Evolutionary conservation across 2,113 vertebrate genomes (phyloP), one percentile per base, ranked within the genome.

Genomic region (Aegithalos caudatus): DNA sequence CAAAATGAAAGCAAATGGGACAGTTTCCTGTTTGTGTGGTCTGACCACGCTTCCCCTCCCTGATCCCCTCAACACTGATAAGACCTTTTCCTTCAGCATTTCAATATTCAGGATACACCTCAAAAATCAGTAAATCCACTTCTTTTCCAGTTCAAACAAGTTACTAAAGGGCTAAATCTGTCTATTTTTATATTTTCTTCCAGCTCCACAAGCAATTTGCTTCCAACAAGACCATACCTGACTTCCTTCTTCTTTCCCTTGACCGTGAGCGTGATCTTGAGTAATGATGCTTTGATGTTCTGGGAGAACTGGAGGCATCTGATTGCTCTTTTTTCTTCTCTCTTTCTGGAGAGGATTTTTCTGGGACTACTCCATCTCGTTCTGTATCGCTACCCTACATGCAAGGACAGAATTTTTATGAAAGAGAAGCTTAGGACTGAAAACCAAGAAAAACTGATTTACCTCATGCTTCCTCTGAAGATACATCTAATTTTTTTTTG

Each of bases 211-310:
- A 14, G n/a, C n/a, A 48, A 20, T 53, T 12, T 25, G 17, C 10
- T 56, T 16, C 20, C n/a, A 45, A 4, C 1, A 2, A 57, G 23
- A 4, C 29, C 94, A 76, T 98, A 99, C 99, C 98, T 94, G 98
- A 98, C 78, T 99, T 98, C 82, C 99, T 98, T 96, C 99, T 99
- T 95, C 98, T 96, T 61, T 98, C 98, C 88, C 98, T 96, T 51
- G 99, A 99, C 50, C 98, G 98, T 64, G 99, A 99, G 82, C 99
- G 98, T 45, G 99, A 99, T 78, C 98, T 98, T 84, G 99, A 99
- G 79, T 98, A 98, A 95, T 99, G 98, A 94, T 99, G 99, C 97
- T 99, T 99, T 90, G 98, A 98, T 82, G 98, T 97, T 98, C 98
- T 98, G 79, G 99, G 99, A 85, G 98, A 99, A 97, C 98, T 98